These are phyloP conservation scores for Helleia helle DNA, from an alignment of 2,888 invertebrate genomes.

Conservation along the genomic window DNA sequence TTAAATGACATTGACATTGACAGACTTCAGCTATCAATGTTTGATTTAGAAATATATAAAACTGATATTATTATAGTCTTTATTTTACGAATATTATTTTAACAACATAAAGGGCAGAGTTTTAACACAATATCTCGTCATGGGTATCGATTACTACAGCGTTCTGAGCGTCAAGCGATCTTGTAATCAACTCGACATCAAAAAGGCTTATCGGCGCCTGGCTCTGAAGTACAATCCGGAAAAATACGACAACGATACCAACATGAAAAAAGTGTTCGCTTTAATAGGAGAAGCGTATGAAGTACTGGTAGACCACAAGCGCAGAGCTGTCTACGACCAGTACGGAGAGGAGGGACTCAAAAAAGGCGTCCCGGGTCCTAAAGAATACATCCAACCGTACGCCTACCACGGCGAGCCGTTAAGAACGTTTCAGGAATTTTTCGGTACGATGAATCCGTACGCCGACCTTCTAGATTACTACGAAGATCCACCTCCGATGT, in stretches of 20 bases:
- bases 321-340: constrained; percentile 87
- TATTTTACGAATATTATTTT: too few species aligned
- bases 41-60: too few species aligned
- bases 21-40: too few species aligned
- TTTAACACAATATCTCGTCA: constrained; percentile 30
- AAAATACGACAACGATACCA: constrained; percentile 57
- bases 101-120: too few species aligned
- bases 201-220: constrained; percentile 76
- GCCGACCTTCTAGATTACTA: constrained; percentile 81
- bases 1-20: constrained; percentile 1
- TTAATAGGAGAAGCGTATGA: constrained; percentile 86
- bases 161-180: constrained; percentile 79
- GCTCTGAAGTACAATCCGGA: constrained; percentile 76
- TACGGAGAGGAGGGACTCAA: constrained; percentile 92
- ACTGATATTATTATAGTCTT: too few species aligned
- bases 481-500: constrained; percentile 75
- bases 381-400: constrained; percentile 80
- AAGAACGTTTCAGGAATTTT: constrained; percentile 84
- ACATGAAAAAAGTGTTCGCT: constrained; percentile 69
- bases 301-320: constrained; percentile 78
- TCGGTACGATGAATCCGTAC: constrained; percentile 88
- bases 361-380: constrained; percentile 81
- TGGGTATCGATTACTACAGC: constrained; percentile 86
- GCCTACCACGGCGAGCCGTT: constrained; percentile 87
- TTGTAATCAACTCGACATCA: constrained; percentile 79